Evolutionary conservation across 2,888 invertebrate genomes (phyloP).

Genomic region (Pristionchus maxplancki): DNA sequence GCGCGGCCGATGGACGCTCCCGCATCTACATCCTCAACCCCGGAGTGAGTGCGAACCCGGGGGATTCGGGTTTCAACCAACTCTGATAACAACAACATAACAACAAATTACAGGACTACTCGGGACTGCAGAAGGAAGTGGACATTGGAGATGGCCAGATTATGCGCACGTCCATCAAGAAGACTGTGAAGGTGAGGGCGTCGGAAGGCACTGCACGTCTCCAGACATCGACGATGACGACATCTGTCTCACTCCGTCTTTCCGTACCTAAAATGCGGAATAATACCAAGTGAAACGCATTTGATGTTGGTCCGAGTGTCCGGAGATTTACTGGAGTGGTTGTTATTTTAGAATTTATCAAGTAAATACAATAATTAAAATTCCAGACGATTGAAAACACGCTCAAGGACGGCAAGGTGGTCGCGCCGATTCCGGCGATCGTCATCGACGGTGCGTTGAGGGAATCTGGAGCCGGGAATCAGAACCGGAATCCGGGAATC

Average conservation of each 20-base stretch:
- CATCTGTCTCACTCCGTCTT: no score
- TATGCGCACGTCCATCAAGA: constrained; percentile 8
- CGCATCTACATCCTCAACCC: constrained; percentile 26
- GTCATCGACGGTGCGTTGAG: constrained; percentile 13
- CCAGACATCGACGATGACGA: no score
- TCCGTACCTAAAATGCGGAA: no score
- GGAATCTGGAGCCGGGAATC: neutral
- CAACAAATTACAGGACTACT: neutral
- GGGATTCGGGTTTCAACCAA: no score
- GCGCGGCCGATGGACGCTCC: neutral
- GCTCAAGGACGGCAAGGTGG: neutral
- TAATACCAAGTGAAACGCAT: no score
- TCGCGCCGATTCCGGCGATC: neutral
- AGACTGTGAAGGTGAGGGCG: constrained; percentile 20
- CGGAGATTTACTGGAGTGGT: no score
- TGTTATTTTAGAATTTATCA: no score
- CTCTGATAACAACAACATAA: neutral
- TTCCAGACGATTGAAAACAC: constrained; percentile 13
- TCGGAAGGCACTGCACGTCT: no score
- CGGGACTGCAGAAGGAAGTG: neutral
- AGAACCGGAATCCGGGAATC: no score
- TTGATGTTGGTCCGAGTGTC: neutral
- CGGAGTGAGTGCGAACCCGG: neutral
- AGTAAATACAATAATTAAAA: neutral
- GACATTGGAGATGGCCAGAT: constrained; percentile 14